Evolutionary conservation across 2,113 vertebrate species (phyloP).

Genomic region (Corythornis cristatus): DNA sequence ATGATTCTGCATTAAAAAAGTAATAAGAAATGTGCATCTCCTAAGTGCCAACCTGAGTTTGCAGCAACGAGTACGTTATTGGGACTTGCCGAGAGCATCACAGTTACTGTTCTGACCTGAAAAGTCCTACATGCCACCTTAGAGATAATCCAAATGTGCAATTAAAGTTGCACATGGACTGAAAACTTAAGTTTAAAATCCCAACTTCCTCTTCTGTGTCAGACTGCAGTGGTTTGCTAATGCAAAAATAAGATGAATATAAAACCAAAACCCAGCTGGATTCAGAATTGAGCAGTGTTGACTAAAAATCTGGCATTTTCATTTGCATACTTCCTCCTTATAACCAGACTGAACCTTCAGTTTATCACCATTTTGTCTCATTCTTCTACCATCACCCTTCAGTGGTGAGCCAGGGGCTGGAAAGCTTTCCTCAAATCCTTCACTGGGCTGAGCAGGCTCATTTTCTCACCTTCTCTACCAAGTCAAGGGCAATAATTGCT

Average conservation of each 20-base stretch:
- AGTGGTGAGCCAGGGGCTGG: not conserved
- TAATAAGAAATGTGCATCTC: not conserved
- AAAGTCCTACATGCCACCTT: not conserved
- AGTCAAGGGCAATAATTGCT: not conserved
- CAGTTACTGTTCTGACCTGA: not conserved
- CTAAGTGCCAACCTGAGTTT: not conserved
- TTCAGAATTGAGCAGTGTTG: not conserved
- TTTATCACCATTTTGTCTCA: not conserved
- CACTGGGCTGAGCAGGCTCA: not conserved
- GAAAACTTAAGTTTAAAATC: not conserved
- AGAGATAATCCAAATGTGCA: not conserved
- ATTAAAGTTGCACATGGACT: fast-evolving
- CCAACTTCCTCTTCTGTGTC: not conserved
- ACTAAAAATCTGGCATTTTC: not conserved
- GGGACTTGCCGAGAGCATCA: not conserved
- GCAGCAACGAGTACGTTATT: not conserved
- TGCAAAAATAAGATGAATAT: not conserved
- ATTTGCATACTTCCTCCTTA: not conserved
- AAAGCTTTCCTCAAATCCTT: not conserved
- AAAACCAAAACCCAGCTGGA: not conserved
- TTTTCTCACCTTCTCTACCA: not conserved
- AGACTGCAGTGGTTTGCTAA: not conserved
- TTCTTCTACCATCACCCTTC: not conserved
- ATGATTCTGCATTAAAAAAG: not conserved
- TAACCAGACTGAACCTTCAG: not conserved